phyloP scores from a whole-genome alignment of 1,140 invertebrate genomes.

The Aphaenogaster floridana region DNA sequence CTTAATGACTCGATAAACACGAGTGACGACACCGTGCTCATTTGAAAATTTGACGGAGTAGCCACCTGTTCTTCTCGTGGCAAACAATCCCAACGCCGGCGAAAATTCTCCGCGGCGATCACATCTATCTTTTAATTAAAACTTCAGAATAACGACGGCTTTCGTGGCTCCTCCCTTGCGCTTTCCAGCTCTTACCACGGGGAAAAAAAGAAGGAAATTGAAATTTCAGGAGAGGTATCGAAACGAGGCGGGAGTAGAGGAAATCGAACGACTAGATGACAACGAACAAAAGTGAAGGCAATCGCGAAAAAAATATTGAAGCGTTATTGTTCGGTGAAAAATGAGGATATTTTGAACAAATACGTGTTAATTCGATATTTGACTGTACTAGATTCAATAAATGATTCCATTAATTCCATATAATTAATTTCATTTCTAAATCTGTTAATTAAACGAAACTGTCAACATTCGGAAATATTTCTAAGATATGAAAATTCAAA shows the following conservation, averaged over 20 bases:
- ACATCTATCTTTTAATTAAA: constrained; percentile 76
- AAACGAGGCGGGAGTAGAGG: constrained; percentile 19
- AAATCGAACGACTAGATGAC: background rate
- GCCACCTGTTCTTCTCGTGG: constrained; percentile 32
- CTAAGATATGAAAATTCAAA: constrained; percentile 14
- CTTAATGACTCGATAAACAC: constrained; percentile 53
- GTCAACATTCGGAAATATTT: background rate
- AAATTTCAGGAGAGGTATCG: constrained; percentile 20
- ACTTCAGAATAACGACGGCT: constrained; percentile 59
- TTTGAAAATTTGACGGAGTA: constrained; percentile 50
- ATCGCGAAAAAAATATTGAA: constrained; percentile 22
- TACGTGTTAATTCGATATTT: background rate
- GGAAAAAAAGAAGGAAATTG: constrained; percentile 32
- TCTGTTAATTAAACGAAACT: background rate
- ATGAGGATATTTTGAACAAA: background rate
- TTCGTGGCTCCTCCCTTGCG: background rate
- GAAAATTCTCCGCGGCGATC: constrained; percentile 40
- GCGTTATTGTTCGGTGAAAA: background rate
- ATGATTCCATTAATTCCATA: background rate
- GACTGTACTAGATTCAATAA: background rate
- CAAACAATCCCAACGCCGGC: constrained; percentile 41
- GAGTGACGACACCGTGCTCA: background rate
- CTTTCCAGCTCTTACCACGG: background rate
- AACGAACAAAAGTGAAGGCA: constrained; percentile 6
- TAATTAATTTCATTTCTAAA: background rate